phyloP scores from a whole-genome alignment of 2,888 invertebrate species.

The Dorcus parallelipipedus region DNA sequence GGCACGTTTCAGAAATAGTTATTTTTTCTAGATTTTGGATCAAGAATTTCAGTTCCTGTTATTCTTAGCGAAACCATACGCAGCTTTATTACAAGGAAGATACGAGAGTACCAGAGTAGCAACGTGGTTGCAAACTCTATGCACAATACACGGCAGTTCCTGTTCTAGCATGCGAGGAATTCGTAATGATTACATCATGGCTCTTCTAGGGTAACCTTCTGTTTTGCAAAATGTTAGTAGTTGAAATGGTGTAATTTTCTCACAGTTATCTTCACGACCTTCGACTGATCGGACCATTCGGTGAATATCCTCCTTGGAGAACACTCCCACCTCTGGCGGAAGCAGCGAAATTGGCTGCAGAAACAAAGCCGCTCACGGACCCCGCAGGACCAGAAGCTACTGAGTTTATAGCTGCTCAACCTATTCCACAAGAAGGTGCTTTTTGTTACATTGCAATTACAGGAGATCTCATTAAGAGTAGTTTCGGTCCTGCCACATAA shows the following conservation, averaged over 20 bases:
- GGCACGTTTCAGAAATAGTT: too few species aligned
- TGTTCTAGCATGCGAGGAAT: constrained; percentile 53
- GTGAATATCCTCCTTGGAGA: constrained; percentile 48
- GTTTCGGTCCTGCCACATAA: constrained; percentile 7
- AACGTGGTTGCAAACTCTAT: constrained; percentile 53
- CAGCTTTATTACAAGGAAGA: constrained; percentile 44
- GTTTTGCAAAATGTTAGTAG: background rate
- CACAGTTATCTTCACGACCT: constrained; percentile 48
- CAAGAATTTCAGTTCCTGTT: constrained; percentile 52
- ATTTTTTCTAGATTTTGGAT: constrained; percentile 40
- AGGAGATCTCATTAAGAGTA: constrained; percentile 47
- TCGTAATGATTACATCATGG: constrained; percentile 57
- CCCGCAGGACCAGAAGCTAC: constrained; percentile 50
- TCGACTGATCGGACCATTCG: constrained; percentile 51
- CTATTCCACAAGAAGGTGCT: constrained; percentile 53
- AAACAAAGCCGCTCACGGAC: constrained; percentile 49
- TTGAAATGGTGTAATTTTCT: background rate
- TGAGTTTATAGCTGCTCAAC: constrained; percentile 50
- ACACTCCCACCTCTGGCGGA: constrained; percentile 45
- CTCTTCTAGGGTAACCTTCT: constrained; percentile 47
- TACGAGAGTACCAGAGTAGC: constrained; percentile 49
- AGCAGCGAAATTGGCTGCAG: constrained; percentile 44
- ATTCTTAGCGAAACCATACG: constrained; percentile 50
- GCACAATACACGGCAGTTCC: constrained; percentile 45
- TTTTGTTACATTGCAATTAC: constrained; percentile 56